Evolutionary conservation across 2,797 vertebrate genomes (phyloP), one percentile per base, ranked within the genome.

Genomic region (Danio jaintianensis): DNA sequence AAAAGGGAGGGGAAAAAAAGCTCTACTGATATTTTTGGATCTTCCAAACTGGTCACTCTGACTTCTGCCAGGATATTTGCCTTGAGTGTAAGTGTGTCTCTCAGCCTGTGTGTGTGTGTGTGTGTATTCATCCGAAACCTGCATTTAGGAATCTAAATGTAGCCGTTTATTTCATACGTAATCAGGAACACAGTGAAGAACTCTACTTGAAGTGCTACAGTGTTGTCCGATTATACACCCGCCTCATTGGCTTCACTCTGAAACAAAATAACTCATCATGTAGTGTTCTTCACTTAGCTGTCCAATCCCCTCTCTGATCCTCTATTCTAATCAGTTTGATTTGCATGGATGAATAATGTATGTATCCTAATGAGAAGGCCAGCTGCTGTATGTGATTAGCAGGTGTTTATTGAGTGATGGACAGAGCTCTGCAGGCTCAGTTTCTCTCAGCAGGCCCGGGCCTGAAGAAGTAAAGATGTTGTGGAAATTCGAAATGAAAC

Each of bases 341-440:
- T 74, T 73, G 61, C 67, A 66, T 52, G 18, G 36, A 83, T 83
- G 81, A 83, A 85, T 85, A 85, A 83, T 85, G 69, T 48, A 83
- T 85, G 67, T 70, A 75, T 83, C 72, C 72, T 66, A 71, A 83
- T 83, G 71, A 56, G 11, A 20, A 7, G 72, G 22, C 72, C 72
- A 75, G 72, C 64, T 74, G 70, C 70, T 75, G 78, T 45, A 70
- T 79, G 71, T 75, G 78, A 83, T 80, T 80, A 76, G 71, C 67
- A 73, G 73, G 77, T 84, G 76, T 77, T 79, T 83, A 79, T 56
- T 80, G 77, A 83, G 61, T 72, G 67, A 76, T 67, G 48, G 73
- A 69, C 67, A 22, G 67, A 20, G 38, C 15, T 11, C 47, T 71
- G 40, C 40, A 45, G 68, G 36, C 68, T 78, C 22, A 48, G 43